Percentiles rank a stretch among this genome's conserved stretches.
These are phyloP conservation scores for Poliocrania exsul DNA, from an alignment of 2,797 vertebrate genomes.

Conservation along the genomic window DNA sequence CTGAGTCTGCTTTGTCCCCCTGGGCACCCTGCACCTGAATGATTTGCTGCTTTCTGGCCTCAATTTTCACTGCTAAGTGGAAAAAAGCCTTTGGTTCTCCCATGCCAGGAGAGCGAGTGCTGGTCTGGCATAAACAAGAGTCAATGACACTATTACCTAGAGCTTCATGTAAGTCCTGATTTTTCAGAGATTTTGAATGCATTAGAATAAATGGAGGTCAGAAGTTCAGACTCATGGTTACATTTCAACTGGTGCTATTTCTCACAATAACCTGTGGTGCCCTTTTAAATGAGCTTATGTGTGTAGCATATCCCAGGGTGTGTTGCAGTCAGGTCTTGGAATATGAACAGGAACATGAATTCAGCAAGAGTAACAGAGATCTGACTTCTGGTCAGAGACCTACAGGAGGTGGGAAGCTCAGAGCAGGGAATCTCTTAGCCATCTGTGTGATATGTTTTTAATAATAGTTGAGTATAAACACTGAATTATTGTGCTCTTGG, in stretches of 20 bases:
- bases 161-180: neutral
- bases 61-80: accelerated
- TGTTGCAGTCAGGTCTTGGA: accelerated
- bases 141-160: neutral
- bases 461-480: neutral
- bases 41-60: accelerated
- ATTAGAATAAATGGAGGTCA: neutral
- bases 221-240: neutral
- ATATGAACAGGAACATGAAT: neutral
- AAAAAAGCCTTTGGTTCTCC: neutral
- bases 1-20: neutral
- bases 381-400: neutral
- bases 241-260: neutral
- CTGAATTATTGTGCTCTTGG: neutral
- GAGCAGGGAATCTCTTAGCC: neutral
- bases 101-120: accelerated
- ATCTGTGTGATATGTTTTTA: accelerated
- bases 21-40: neutral
- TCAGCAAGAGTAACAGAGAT: accelerated
- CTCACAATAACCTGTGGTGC: no score
- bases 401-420: accelerated
- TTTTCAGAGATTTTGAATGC: neutral
- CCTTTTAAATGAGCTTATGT: neutral
- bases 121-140: neutral
- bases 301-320: accelerated